Evolutionary conservation across 1,140 invertebrate species (phyloP), one percentile per base, ranked within the genome.

Genomic region (Pachypeltis micranthus): DNA sequence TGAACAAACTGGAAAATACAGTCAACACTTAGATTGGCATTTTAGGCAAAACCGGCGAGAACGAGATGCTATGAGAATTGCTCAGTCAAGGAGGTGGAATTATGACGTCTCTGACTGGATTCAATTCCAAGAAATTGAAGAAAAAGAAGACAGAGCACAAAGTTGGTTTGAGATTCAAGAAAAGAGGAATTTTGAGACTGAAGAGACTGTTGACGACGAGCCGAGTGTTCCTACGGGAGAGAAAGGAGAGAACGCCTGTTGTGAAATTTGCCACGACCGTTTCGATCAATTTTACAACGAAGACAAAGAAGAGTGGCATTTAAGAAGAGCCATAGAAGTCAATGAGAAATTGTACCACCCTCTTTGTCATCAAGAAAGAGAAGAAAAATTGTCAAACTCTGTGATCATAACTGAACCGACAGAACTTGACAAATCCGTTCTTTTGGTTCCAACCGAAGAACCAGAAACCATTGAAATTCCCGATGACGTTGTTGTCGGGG

Each of bases 1-100:
- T 0, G 88, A 92, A 72, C 85, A 91, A 69, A 91, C 89, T 0
- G 87, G 90, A 27, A 83, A 85, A 60, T 91, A 97, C 72, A 89
- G 89, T 65, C 88, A 93, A 72, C 95, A 97, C 77, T 79, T 97
- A 27, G 93, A 98, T 76, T 97, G 95, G 94, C 95, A 98, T 77
- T 97, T 97, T 75, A 77, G 93, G 10, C 89, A 93, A 73, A 98
- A 98, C 75, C 78, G 91, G 10, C 79, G 86, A 47, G 91, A 93
- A 69, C 85, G 90, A 63, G 90, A 93, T 69, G 88, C 88, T 0
- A 83, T 85, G 0, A 81, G 88, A 24, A 86, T 91, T 56, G 87
- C 90, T 0, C 86, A 88, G 66, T 88, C 86, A 16, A 77, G 93
- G 3, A 83, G 85, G 62, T 95, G 91, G 89, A 94, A 90, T 74